Base-by-base conservation (phyloP, 1,140 invertebrate genomes). In the Atta texana region DNA sequence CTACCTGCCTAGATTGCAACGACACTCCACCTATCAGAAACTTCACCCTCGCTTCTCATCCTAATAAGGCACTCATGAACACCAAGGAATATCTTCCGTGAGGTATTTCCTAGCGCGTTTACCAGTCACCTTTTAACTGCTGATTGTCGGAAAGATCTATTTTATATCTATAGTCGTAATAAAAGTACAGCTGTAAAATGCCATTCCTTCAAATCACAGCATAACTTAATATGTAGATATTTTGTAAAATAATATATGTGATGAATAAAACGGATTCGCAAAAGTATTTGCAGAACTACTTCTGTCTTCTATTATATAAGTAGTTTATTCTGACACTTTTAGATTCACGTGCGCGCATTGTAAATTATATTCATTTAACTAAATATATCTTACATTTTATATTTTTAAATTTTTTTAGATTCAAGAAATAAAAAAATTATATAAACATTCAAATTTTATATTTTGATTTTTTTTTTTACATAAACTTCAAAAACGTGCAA, bases 1-100 rank as follows among this genome's bases (percentile, higher is more conserved):
- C 91, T 92, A 89, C 89, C 84, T 88, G 89, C 78, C 80, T 87
- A 84, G 59, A 88, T 88, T 90, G 87, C 89, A 85, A 59, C 87
- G 77, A 88, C 34, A 77, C 66, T 91, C 80, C 82, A 89, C 87
- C 85, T 85, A 89, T 89, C 90, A 89, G 64, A 72, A 57, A 88
- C 85, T 91, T 91, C 91, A 89, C 90, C 87, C 85, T 92, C 87
- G 63, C 88, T 85, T 87, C 61, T 24, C 63, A 59, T 53, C 85
- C 87, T 93, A 92, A 93, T 93, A 92, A 90, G 86, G 86, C 69
- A 21, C 16, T 21, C 49, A 21, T 55, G 31, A 81, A 57, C 64
- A 81, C 24, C 28, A 86, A 24, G 76, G 34, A 77, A 88, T 84
- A 82, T 72, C 55, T 89, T 82, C 51, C 71, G 71, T 51, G 24